Conservation (phyloP, 2,797 vertebrate species). For the Hippopotamyrus pictus region DNA sequence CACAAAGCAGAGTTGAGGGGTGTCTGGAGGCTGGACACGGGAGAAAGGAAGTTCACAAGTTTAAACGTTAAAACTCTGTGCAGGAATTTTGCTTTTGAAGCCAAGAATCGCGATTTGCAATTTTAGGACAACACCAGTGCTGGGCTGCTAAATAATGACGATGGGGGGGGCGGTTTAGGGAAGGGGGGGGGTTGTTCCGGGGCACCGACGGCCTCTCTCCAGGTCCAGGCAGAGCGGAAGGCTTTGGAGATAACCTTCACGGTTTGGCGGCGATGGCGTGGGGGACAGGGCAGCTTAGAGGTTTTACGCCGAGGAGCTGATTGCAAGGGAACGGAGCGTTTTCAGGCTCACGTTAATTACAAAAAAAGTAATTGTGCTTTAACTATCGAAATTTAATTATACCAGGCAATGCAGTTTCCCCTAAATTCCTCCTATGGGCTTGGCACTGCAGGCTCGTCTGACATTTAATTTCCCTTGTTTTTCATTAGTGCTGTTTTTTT, state of each 20-base stretch:
- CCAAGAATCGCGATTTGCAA: background rate
- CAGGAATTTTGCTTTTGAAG: background rate
- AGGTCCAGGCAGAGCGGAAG: constrained; percentile 14
- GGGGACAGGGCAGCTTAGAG: constrained; percentile 39
- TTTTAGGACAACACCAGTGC: background rate
- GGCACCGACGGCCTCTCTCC: background rate
- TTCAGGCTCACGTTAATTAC: constrained; percentile 22
- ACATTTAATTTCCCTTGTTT: constrained; percentile 2
- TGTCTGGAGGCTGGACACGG: background rate
- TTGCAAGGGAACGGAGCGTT: background rate
- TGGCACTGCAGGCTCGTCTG: background rate
- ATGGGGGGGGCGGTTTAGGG: background rate
- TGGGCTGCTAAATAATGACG: background rate
- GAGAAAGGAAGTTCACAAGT: background rate
- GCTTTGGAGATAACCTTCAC: constrained; percentile 31
- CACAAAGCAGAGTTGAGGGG: background rate
- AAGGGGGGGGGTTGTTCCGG: background rate
- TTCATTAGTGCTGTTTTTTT: background rate
- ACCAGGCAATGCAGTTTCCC: background rate
- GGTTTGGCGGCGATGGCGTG: constrained; percentile 23
- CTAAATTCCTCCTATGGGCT: background rate
- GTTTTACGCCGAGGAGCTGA: background rate
- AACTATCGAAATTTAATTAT: constrained; percentile 12
- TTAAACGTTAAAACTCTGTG: background rate
- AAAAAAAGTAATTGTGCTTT: constrained; percentile 19